Conservation (phyloP, 2,797 vertebrate genomes). For the Takifugu ocellatus region DNA sequence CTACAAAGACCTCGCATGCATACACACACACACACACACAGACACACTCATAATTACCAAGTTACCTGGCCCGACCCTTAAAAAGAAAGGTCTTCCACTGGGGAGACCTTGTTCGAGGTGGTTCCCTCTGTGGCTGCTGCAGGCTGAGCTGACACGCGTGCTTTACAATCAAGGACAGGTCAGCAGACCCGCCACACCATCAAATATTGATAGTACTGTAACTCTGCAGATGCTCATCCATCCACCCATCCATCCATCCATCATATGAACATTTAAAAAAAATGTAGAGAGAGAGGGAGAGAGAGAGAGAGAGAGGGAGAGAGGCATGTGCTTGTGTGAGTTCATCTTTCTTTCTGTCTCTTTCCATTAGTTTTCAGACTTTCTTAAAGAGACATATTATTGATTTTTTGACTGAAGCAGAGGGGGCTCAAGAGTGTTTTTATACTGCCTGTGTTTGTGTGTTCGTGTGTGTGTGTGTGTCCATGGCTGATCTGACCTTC, state of each 20-base stretch:
- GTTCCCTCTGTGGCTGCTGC: too few species aligned
- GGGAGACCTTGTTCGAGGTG: too few species aligned
- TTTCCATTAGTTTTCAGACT: slow-evolving; percentile 57
- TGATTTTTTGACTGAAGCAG: slow-evolving; percentile 61
- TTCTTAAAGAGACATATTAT: slow-evolving; percentile 61
- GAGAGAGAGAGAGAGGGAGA: too few species aligned
- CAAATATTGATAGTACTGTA: too few species aligned
- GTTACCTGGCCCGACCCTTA: not conserved
- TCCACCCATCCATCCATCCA: slow-evolving; percentile 22
- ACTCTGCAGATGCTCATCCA: not conserved
- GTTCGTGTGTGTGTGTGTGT: slow-evolving; percentile 6
- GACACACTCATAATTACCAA: not conserved
- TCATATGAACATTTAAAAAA: not conserved
- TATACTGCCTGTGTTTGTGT: slow-evolving; percentile 3
- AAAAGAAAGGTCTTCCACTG: too few species aligned
- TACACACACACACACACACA: slow-evolving; percentile 2
- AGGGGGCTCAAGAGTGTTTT: slow-evolving; percentile 22
- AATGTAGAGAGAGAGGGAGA: not conserved
- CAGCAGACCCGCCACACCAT: too few species aligned
- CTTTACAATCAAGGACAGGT: too few species aligned
- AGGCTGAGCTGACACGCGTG: too few species aligned
- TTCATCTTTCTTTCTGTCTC: slow-evolving; percentile 38
- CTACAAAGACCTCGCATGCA: not conserved
- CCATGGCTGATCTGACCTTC: slow-evolving; percentile 27
- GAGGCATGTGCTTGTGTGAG: slow-evolving; percentile 9